Evolutionary conservation across 2,113 vertebrate genomes (phyloP).

Genomic region (Anarhynchus alexandrinus): DNA sequence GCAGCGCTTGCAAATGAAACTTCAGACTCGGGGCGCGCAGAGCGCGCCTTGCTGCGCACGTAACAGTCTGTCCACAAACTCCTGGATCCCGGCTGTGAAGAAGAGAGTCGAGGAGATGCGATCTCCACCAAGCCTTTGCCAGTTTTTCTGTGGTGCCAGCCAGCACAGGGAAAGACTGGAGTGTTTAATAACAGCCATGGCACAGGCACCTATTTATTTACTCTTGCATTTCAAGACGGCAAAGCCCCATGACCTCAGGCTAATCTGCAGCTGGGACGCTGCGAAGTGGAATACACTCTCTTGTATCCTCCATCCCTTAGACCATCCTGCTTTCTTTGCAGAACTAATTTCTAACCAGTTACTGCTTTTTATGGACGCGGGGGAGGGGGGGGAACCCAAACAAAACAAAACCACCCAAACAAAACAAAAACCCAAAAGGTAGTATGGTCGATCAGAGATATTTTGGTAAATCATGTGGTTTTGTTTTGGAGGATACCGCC

Average conservation of each 20-base stretch:
- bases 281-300: background rate
- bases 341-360: background rate
- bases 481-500: background rate
- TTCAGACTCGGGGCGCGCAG: background rate
- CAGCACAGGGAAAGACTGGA: background rate
- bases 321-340: background rate
- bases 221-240: background rate
- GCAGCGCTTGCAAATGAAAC: background rate
- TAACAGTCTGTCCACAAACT: background rate
- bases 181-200: background rate
- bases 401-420: fast-evolving
- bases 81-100: background rate
- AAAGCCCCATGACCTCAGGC: background rate
- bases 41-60: background rate
- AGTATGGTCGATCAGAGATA: background rate
- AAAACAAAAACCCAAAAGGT: background rate
- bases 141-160: background rate
- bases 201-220: background rate
- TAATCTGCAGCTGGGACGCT: background rate
- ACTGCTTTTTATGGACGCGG: background rate
- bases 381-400: too few species aligned
- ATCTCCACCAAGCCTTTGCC: background rate
- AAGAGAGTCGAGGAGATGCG: background rate
- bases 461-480: background rate
- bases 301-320: background rate